Evolutionary conservation across 1,140 invertebrate genomes (phyloP), one percentile per base, ranked within the genome.

Genomic region (Drosophila seguyi): DNA sequence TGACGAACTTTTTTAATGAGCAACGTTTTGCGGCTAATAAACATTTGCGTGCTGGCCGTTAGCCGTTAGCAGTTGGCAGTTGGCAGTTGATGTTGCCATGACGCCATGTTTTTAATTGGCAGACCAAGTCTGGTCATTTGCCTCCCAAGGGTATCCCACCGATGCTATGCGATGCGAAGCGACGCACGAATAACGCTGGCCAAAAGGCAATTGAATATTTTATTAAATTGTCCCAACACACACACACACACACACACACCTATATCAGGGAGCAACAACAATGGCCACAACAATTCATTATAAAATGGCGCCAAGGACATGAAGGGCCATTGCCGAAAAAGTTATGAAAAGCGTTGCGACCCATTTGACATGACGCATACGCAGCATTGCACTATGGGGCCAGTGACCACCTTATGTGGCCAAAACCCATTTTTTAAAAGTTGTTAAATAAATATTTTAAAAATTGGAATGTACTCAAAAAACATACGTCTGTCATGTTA

Each of bases 1-100:
- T 90, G 84, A 88, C 84, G 68, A 88, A 87, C 75, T 88, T 87
- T 76, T 87, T 88, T 87, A 87, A 87, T 87, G 84, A 87, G 84
- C 81, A 88, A 71, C 84, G 80, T 84, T 88, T 88, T 88, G 84
- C 80, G 84, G 85, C 84, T 88, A 90, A 88, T 88, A 88, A 88
- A 90, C 84, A 88, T 88, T 88, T 84, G 85, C 86, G 63, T 66
- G 77, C 65, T 62, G 41, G 58, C 67, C 56, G 55, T 73, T 41
- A 67, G 38, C 42, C 36, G 45, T 61, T 55, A 22, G 36, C 36
- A 66, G 36, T 62, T 63, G 31, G 58, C 39, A 55, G 45, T 66
- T 68, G 34, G 69, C 39, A 59, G 59, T 77, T 65, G 57, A 56
- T 81, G 84, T 88, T 90, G 66, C 81, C 85, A 88, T 90, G 85